These are phyloP conservation scores for Epirrhoe tristata DNA, from an alignment of 2,888 invertebrate genomes.

Conservation along the genomic window DNA sequence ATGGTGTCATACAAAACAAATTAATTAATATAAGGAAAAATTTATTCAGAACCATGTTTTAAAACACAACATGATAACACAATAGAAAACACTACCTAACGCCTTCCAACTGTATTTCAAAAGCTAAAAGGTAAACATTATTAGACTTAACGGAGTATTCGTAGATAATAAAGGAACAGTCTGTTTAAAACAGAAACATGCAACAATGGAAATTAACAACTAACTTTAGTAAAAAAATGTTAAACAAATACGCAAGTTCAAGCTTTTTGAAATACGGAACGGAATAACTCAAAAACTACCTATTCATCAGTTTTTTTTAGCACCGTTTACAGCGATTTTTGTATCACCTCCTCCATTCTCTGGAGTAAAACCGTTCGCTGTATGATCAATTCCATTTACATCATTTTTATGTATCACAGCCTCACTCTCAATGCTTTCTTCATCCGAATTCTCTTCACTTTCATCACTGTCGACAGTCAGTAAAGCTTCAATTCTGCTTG, in stretches of 20 bases:
- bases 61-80: neutral
- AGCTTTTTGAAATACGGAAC: neutral
- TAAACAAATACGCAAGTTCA: neutral
- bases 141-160: neutral
- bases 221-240: neutral
- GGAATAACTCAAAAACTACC: neutral
- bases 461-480: constrained; percentile 39
- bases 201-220: neutral
- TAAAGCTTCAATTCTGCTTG: constrained; percentile 59
- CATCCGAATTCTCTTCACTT: constrained; percentile 16
- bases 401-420: constrained; percentile 5
- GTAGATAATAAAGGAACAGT: neutral
- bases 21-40: neutral
- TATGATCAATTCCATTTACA: constrained; percentile 8
- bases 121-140: neutral
- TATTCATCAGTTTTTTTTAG: constrained; percentile 1
- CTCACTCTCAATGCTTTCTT: constrained; percentile 5
- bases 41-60: neutral
- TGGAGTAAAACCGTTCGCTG: neutral
- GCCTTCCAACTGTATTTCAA: neutral
- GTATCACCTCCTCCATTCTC: neutral
- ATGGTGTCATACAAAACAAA: no score
- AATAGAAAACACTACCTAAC: neutral
- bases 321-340: neutral
- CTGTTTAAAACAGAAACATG: neutral